Conservation (phyloP, 2,113 vertebrate species). For the Dipodomys stephensi region DNA sequence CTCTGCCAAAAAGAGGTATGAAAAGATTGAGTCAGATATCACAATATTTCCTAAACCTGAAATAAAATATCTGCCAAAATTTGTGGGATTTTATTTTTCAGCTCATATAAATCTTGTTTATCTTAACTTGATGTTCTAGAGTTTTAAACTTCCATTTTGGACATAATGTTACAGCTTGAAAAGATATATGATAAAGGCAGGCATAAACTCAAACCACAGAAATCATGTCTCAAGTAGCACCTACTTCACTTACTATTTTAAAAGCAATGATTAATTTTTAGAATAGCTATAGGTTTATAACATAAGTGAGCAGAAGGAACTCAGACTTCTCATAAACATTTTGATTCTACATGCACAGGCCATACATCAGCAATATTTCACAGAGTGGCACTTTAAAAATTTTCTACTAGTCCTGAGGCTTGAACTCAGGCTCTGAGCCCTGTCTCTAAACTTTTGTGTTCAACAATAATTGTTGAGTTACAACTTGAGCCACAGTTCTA, state of each 20-base stretch:
- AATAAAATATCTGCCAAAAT: constrained; percentile 50
- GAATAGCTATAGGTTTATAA: not conserved
- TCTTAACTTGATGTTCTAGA: not conserved
- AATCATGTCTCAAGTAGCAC: not conserved
- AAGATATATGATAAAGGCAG: not conserved
- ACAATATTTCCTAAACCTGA: constrained; percentile 54
- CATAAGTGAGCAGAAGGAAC: not conserved
- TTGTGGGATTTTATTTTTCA: constrained; percentile 32
- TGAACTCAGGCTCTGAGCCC: no score
- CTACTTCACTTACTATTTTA: not conserved
- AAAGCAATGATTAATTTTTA: not conserved
- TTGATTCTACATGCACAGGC: not conserved
- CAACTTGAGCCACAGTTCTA: no score
- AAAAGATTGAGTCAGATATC: constrained; percentile 40
- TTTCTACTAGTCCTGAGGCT: no score
- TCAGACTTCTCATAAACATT: not conserved
- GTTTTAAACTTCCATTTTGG: not conserved
- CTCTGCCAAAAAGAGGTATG: not conserved
- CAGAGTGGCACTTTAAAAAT: no score
- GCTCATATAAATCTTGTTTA: not conserved
- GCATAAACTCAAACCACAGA: not conserved
- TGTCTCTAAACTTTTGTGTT: no score
- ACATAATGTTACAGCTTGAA: not conserved
- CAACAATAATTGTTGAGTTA: no score
- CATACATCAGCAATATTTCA: not conserved